Base-by-base conservation (phyloP, 2,113 vertebrate genomes). In the Heterotilapia buettikoferi region DNA sequence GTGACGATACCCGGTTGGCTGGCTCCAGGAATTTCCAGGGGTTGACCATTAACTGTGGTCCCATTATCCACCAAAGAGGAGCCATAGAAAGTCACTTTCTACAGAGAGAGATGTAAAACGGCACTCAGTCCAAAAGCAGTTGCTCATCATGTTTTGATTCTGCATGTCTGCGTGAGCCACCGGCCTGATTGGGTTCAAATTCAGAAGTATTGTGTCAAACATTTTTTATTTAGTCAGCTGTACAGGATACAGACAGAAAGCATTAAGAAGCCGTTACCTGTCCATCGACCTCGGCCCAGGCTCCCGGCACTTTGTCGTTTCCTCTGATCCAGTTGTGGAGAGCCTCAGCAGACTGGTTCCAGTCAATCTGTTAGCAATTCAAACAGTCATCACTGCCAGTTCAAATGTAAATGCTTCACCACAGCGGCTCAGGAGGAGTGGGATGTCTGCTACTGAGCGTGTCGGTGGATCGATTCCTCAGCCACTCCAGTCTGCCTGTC, bases 271-370 rank as follows among this genome's bases (percentile, higher is more conserved):
- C 31, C 4, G 93, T 82, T 85, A 98, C 98, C 96, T 97, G 96
- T 76, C 97, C 97, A 5, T 97, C 95, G 9, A 97, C 94, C 82
- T 97, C 97, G 1, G 97, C 95, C 97, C 97, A 98, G 85, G 97
- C 97, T 1, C 98, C 98, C 0, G 98, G 98, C 19, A 98, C 97
- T 90, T 97, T 98, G 94, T 98, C 98, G 0, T 98, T 97, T 16
- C 97, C 97, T 84, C 98, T 92, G 94, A 98, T 98, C 97, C 97
- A 98, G 95, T 98, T 98, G 94, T 98, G 98, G 56, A 98, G 93
- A 33, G 93, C 96, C 89, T 97, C 96, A 12, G 97, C 97, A 1
- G 97, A 84, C 90, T 98, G 97, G 82, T 97, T 97, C 98, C 97
- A 98, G 90, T 97, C 96, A 68, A 98, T 97, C 97, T 98, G 85